phyloP scores from a whole-genome alignment of 2,797 vertebrate genomes.

The Hoplostethus mediterraneus region DNA sequence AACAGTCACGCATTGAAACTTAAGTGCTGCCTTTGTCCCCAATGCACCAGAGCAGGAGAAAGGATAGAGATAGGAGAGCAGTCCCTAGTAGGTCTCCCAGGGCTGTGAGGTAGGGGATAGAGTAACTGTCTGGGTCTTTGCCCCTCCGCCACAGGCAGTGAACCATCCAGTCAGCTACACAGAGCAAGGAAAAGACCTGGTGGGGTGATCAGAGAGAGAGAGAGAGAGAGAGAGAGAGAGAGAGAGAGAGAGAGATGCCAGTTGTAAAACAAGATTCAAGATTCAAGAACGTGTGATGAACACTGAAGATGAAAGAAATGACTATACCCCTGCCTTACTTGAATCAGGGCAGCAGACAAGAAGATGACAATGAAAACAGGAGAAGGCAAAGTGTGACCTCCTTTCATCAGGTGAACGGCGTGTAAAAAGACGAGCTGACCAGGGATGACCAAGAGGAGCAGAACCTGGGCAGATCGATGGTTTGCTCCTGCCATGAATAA shows the following conservation, averaged over 20 bases:
- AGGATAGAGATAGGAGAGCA: constrained; percentile 89
- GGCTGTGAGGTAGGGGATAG: constrained; percentile 96
- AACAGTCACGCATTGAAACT: constrained; percentile 3
- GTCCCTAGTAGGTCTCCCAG: constrained; percentile 95
- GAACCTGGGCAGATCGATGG: constrained; percentile 91
- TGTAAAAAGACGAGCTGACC: constrained; percentile 94
- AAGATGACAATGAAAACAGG: constrained; percentile 88
- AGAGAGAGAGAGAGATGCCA: constrained; percentile 13
- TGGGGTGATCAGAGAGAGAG: no score
- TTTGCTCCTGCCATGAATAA: constrained; percentile 85
- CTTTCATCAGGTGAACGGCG: constrained; percentile 92
- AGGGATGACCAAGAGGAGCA: constrained; percentile 91
- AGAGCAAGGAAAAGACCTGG: constrained; percentile 91
- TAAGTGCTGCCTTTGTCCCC: constrained; percentile 85
- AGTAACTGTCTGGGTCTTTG: constrained; percentile 95
- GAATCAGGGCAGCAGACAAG: constrained; percentile 90
- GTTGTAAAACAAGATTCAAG: neutral
- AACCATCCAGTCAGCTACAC: constrained; percentile 93
- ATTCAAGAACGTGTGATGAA: neutral
- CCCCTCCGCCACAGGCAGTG: constrained; percentile 92
- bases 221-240: constrained; percentile 12
- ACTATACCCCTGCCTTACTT: constrained; percentile 82
- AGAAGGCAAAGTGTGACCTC: constrained; percentile 88
- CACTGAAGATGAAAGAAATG: neutral
- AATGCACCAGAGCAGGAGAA: constrained; percentile 90